These are phyloP conservation scores for Apis florea DNA, from an alignment of 1,140 invertebrate species.

Conservation along the genomic window DNA sequence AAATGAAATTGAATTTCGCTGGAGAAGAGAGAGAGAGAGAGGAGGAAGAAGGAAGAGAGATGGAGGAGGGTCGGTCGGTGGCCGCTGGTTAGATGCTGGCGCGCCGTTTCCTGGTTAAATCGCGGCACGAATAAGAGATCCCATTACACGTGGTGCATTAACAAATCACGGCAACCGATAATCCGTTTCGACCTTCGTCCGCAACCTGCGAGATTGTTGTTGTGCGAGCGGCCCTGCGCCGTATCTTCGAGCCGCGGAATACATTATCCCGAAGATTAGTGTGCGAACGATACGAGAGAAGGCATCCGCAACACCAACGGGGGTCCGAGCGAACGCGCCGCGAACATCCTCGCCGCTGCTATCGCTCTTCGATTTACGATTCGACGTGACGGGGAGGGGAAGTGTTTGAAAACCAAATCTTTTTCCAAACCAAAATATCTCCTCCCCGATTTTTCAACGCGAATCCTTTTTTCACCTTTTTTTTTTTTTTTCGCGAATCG, in stretches of 20 bases:
- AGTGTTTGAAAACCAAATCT: neutral
- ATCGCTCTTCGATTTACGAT: slow-evolving; percentile 21
- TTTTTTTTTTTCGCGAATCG: too few relatives aligned
- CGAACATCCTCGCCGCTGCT: slow-evolving; percentile 22
- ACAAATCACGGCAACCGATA: slow-evolving; percentile 65
- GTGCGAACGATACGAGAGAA: slow-evolving; percentile 69
- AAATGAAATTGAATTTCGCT: slow-evolving; percentile 27
- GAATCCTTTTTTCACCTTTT: too few relatives aligned
- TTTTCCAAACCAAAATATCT: neutral
- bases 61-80: neutral
- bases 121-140: slow-evolving; percentile 60
- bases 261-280: slow-evolving; percentile 72
- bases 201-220: slow-evolving; percentile 58
- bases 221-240: slow-evolving; percentile 53
- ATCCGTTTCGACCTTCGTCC: slow-evolving; percentile 67
- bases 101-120: slow-evolving; percentile 51
- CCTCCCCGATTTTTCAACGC: too few relatives aligned
- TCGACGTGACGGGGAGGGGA: neutral
- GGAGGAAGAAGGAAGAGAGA: too few relatives aligned
- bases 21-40: neutral
- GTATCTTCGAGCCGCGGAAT: slow-evolving; percentile 64
- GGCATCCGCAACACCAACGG: slow-evolving; percentile 50
- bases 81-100: slow-evolving; percentile 13
- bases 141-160: slow-evolving; percentile 56
- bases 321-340: slow-evolving; percentile 49